Base-by-base conservation (phyloP, 2,888 invertebrate species). In the Tryphoninae sp. region DNA sequence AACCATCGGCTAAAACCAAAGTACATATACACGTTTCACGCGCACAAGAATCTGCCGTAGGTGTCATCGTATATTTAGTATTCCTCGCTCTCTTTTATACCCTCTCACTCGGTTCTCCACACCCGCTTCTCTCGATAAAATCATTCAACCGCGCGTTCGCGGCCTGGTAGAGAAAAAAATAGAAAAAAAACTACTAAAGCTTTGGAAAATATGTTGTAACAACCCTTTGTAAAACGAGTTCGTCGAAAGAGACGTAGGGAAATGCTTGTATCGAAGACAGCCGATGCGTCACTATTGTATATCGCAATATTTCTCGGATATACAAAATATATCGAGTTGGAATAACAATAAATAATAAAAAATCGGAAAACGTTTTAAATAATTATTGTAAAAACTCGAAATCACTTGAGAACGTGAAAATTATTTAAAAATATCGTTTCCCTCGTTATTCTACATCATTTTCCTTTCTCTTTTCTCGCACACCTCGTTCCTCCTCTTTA, bases 91-190 rank as follows among this genome's bases (percentile, higher is more conserved):
- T 71, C 58, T 58, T 19, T 53, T 69, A 42, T 22, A 58, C 13
- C 16, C 7, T 33, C 58, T 53, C 69, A 40, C 55, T 69, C 42
- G 69, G n/a, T 26, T 59, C 55, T 8, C 8, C 19, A 55, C 55
- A 42, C 58, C 42, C 40, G 40, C 58, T 33, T 16, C 40, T 58
- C 42, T 61, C 59, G 73, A 78, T 72, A 78, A 78, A 78, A 67
- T 73, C 73, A 61, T 73, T 73, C 78, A 73, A 73, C 67, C 73
- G 71, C 22, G 51, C 26, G 59, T 49, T 73, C 45, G 51, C 78
- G 79, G 78, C 76, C 42, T 19, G 11, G 79, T 75, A 81, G 69
- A 71, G 9, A 59, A 58, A 58, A 59, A 16, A 71, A 69, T 33
- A 71, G 72, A 45, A 62, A 45, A 67, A 53, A 33, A 33, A 33